Conservation (phyloP, 1,140 invertebrate genomes). For the Orius insidiosus region DNA sequence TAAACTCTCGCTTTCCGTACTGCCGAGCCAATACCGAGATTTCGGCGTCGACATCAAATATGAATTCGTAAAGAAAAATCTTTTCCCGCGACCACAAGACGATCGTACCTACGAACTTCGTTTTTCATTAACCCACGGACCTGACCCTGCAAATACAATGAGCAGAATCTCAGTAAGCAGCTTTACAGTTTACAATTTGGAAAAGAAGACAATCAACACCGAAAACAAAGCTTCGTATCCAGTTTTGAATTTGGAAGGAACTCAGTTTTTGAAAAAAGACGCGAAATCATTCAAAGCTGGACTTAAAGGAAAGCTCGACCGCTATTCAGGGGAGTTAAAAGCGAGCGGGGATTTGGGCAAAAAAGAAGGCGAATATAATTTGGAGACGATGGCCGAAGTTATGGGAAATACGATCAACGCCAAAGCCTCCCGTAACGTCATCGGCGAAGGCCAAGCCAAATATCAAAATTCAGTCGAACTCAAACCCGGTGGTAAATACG, state of each 20-base stretch:
- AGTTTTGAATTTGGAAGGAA: conserved; percentile 13
- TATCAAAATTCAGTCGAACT: conserved; percentile 38
- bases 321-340: conserved; percentile 8
- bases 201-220: no score
- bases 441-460: conserved; percentile 37
- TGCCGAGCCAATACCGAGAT: conserved; percentile 2
- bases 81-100: conserved; percentile 2
- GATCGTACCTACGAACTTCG: conserved; percentile 24
- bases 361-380: conserved; percentile 33
- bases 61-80: not conserved
- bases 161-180: conserved; percentile 31
- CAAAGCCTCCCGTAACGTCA: conserved; percentile 33
- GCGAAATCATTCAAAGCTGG: conserved; percentile 9
- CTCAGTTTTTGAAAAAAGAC: not conserved
- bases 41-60: not conserved
- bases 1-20: not conserved
- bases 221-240: conserved; percentile 8
- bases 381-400: conserved; percentile 27
- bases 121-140: conserved; percentile 39
- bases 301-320: conserved; percentile 14
- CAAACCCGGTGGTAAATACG: conserved; percentile 40
- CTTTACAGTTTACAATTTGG: no score
- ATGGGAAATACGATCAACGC: conserved; percentile 33
- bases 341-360: not conserved
- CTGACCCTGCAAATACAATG: conserved; percentile 35